A percentile compares a stretch with the other conserved stretches of the same genome.
phyloP scores from a whole-genome alignment of 1,140 invertebrate species.

The Drosophila pruinosa region DNA sequence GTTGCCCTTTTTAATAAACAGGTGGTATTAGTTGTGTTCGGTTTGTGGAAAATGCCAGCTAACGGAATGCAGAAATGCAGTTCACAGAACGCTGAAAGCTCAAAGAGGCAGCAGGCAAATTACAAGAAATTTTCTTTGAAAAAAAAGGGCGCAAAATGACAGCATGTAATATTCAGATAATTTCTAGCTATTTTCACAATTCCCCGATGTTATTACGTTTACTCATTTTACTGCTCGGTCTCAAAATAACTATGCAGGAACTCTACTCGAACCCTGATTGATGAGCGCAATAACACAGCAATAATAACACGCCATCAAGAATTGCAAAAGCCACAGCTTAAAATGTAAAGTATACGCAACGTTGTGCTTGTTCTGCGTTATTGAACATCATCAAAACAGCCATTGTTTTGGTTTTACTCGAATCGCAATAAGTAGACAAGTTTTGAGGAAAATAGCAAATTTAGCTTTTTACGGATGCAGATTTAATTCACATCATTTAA shows the following conservation, averaged over 20 bases:
- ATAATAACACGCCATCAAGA: not conserved
- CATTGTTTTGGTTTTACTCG: too few relatives aligned
- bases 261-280: conserved; percentile 19
- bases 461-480: too few relatives aligned
- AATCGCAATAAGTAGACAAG: too few relatives aligned
- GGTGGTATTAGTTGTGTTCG: not conserved
- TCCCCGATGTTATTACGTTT: not conserved
- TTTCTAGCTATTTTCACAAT: not conserved
- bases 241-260: not conserved
- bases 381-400: too few relatives aligned
- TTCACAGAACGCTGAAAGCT: not conserved
- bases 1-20: conserved; percentile 4
- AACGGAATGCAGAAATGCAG: not conserved
- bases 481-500: too few relatives aligned
- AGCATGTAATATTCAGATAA: not conserved
- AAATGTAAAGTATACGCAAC: conserved; percentile 10
- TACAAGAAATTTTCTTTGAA: conserved; percentile 7
- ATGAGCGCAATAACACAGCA: conserved; percentile 12
- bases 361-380: not conserved
- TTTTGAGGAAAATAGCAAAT: too few relatives aligned
- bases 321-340: not conserved
- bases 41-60: not conserved
- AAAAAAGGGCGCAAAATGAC: not conserved
- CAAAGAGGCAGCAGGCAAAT: not conserved
- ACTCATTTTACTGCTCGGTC: not conserved